Percentiles rank a stretch among this genome's conserved stretches.
phyloP scores from a whole-genome alignment of 2,888 invertebrate genomes.

The Melanargia galathea region DNA sequence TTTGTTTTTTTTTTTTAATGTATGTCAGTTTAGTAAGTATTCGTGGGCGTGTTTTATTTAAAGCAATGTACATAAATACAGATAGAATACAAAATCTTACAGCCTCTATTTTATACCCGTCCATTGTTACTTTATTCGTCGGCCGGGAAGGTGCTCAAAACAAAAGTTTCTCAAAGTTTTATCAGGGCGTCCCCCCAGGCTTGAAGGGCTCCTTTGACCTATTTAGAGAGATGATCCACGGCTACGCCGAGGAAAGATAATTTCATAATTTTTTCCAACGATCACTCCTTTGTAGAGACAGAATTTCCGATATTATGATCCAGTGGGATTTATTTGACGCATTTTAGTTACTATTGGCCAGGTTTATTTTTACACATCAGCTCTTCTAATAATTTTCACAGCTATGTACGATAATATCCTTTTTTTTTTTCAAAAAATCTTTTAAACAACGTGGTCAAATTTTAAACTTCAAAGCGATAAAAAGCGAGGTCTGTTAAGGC shows the following conservation, averaged over 20 bases:
- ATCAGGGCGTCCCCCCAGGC: slow-evolving; percentile 65
- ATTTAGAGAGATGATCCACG: slow-evolving; percentile 73
- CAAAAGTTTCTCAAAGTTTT: slow-evolving; percentile 78
- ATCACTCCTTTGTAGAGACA: slow-evolving; percentile 21
- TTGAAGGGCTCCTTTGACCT: slow-evolving; percentile 70
- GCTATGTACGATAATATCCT: no score
- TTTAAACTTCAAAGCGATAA: no score
- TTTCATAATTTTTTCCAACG: slow-evolving; percentile 36
- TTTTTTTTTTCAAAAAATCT: no score
- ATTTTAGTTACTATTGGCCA: no score
- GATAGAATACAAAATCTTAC: slow-evolving; percentile 4
- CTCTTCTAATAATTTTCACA: no score
- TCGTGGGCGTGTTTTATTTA: background rate
- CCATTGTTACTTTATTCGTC: slow-evolving; percentile 46
- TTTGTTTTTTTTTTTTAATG: no score
- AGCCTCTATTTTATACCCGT: slow-evolving; percentile 6
- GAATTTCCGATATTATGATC: slow-evolving; percentile 12
- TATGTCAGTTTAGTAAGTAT: background rate
- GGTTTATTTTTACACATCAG: no score
- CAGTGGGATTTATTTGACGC: background rate
- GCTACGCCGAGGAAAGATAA: slow-evolving; percentile 39
- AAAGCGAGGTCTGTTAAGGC: no score
- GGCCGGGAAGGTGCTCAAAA: slow-evolving; percentile 72
- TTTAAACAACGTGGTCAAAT: no score
- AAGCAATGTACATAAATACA: background rate